These are phyloP conservation scores for Papilio protenor DNA, from an alignment of 2,888 invertebrate genomes.

Conservation along the genomic window DNA sequence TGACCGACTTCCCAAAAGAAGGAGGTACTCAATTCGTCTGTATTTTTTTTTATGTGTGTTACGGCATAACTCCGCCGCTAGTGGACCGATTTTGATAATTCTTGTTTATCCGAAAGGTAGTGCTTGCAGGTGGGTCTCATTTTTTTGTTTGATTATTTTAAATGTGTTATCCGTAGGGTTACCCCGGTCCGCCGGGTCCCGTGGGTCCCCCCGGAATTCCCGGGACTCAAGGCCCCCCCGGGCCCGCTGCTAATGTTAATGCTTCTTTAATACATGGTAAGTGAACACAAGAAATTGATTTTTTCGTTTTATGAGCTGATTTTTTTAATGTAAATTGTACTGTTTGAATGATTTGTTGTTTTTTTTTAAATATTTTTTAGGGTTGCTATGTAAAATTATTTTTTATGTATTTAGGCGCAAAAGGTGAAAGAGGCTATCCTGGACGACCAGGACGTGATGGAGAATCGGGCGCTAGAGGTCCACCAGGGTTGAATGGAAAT, in stretches of 20 bases:
- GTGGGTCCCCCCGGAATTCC: constrained; percentile 72
- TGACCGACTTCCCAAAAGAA: too few relatives aligned
- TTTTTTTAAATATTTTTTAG: too few relatives aligned
- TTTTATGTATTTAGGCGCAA: constrained; percentile 58
- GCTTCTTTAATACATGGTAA: constrained; percentile 67
- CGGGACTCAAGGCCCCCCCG: constrained; percentile 67
- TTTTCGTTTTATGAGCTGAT: not conserved
- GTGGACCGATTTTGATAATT: too few relatives aligned
- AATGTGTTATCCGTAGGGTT: constrained; percentile 52
- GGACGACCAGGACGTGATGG: constrained; percentile 71
- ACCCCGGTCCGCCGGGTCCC: constrained; percentile 78
- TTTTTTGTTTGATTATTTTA: too few relatives aligned
- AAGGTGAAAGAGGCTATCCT: constrained; percentile 69
- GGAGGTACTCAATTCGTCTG: too few relatives aligned
- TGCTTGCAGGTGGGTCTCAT: too few relatives aligned
- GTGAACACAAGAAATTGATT: not conserved
- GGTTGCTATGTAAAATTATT: not conserved
- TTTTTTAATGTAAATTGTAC: not conserved
- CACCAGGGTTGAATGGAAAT: constrained; percentile 71
- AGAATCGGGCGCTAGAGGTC: constrained; percentile 63
- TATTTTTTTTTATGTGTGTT: too few relatives aligned
- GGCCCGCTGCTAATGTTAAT: constrained; percentile 62
- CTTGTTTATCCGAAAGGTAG: too few relatives aligned
- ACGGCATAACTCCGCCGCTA: too few relatives aligned
- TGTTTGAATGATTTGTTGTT: too few relatives aligned